These are phyloP conservation scores for Aplysia californica DNA, from an alignment of 1,140 invertebrate genomes.

Conservation along the genomic window DNA sequence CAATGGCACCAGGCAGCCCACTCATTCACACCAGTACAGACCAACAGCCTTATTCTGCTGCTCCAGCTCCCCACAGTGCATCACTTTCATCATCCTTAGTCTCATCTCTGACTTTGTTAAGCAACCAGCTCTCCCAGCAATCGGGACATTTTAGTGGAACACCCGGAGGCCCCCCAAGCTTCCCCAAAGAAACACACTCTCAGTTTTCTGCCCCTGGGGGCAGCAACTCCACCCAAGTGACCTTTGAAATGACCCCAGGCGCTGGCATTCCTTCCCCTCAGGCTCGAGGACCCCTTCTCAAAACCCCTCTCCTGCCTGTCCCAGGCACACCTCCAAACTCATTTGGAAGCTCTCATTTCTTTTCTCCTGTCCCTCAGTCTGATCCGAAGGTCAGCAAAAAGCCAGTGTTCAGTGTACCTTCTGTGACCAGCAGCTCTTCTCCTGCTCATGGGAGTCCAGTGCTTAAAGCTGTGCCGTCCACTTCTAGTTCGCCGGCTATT, in stretches of 20 bases:
- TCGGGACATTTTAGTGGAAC: no score
- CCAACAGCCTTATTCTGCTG: no score
- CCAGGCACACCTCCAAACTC: neutral
- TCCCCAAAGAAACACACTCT: no score
- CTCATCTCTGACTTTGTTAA: no score
- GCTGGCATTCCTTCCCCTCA: no score
- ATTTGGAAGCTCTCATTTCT: neutral
- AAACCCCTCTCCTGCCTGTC: neutral
- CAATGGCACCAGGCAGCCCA: neutral
- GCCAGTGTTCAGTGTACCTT: neutral
- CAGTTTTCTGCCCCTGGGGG: no score
- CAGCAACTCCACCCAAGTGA: no score
- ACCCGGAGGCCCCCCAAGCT: no score
- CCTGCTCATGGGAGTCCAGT: slow-evolving; percentile 11
- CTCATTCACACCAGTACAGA: neutral
- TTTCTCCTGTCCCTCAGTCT: neutral
- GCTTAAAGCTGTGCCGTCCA: slow-evolving; percentile 3
- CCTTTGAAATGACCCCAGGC: no score
- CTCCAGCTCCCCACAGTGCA: no score
- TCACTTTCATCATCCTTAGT: no score
- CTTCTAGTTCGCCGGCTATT: neutral
- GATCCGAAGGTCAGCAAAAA: neutral
- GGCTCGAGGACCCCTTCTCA: neutral
- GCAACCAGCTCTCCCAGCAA: no score
- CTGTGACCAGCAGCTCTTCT: neutral